A percentile compares a stretch with the other conserved stretches of the same genome.
These are phyloP conservation scores for Contarinia nasturtii DNA, from an alignment of 1,140 invertebrate species.

Conservation along the genomic window DNA sequence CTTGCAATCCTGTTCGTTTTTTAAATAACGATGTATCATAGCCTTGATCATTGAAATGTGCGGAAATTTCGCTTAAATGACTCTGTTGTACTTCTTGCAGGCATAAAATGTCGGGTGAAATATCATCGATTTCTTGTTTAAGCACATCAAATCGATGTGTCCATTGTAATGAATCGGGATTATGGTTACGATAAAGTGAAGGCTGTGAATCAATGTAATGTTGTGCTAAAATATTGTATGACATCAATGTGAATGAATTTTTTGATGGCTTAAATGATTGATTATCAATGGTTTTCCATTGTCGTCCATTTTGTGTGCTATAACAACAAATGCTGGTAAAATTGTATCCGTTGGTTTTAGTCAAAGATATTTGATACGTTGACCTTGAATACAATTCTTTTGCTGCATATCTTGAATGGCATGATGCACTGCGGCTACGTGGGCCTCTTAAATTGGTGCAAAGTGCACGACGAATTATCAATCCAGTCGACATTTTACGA, in stretches of 20 bases:
- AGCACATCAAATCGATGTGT: constrained; percentile 42
- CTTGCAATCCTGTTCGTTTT: constrained; percentile 44
- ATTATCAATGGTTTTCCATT: too few species aligned
- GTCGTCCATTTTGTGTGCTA: too few species aligned
- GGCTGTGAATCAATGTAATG: constrained; percentile 52
- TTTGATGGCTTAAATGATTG: too few species aligned
- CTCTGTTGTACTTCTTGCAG: constrained; percentile 52
- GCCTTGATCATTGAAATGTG: constrained; percentile 5
- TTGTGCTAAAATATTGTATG: constrained; percentile 81
- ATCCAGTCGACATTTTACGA: too few species aligned
- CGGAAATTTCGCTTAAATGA: constrained; percentile 30
- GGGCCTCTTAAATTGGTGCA: too few species aligned
- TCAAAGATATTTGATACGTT: too few species aligned
- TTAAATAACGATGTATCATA: constrained; percentile 38
- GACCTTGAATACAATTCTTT: too few species aligned
- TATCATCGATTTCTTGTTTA: constrained; percentile 44
- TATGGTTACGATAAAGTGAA: constrained; percentile 49
- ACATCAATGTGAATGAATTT: constrained; percentile 26
- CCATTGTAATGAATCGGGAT: constrained; percentile 44
- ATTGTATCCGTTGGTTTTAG: too few species aligned
- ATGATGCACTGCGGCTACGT: too few species aligned
- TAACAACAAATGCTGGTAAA: too few species aligned
- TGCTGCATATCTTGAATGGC: too few species aligned
- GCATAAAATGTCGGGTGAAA: constrained; percentile 48
- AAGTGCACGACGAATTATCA: too few species aligned